Percentiles rank a stretch among this genome's conserved stretches.
These are phyloP conservation scores for Rhyzopertha dominica DNA, from an alignment of 1,140 invertebrate genomes.

Conservation along the genomic window DNA sequence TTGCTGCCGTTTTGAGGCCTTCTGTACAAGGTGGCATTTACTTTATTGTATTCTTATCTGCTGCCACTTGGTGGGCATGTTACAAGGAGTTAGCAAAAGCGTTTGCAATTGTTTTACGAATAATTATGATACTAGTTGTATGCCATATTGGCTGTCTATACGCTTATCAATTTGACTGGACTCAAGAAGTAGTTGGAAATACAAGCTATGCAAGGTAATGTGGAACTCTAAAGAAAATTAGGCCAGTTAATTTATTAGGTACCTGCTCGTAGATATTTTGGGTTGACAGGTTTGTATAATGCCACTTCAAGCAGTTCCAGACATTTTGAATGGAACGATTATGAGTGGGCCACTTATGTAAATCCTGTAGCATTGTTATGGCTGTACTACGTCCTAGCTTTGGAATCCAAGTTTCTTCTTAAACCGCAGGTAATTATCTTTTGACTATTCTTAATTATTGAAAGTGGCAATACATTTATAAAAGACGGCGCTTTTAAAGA, in stretches of 20 bases:
- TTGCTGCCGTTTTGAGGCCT: constrained; percentile 70
- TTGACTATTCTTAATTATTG: too few relatives aligned
- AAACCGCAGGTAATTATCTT: constrained; percentile 57
- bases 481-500: too few relatives aligned
- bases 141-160: constrained; percentile 74
- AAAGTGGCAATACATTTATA: too few relatives aligned
- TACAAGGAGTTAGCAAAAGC: constrained; percentile 65
- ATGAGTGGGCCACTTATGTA: constrained; percentile 66
- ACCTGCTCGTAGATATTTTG: constrained; percentile 58
- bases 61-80: constrained; percentile 85
- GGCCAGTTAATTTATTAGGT: too few relatives aligned
- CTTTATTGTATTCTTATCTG: constrained; percentile 77
- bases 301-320: constrained; percentile 44
- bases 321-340: constrained; percentile 51
- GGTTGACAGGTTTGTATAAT: constrained; percentile 53
- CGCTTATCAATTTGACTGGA: constrained; percentile 81
- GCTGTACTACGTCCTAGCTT: constrained; percentile 66
- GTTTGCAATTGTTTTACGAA: constrained; percentile 68
- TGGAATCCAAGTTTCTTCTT: constrained; percentile 64
- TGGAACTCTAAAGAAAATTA: background rate
- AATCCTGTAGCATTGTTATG: constrained; percentile 70
- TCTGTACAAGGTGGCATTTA: constrained; percentile 78
- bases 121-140: constrained; percentile 68
- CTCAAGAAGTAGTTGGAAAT: constrained; percentile 67
- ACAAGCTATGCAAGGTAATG: constrained; percentile 61